Evolutionary conservation across 2,888 invertebrate genomes (phyloP).

Genomic region (Argyresthia goedartella): DNA sequence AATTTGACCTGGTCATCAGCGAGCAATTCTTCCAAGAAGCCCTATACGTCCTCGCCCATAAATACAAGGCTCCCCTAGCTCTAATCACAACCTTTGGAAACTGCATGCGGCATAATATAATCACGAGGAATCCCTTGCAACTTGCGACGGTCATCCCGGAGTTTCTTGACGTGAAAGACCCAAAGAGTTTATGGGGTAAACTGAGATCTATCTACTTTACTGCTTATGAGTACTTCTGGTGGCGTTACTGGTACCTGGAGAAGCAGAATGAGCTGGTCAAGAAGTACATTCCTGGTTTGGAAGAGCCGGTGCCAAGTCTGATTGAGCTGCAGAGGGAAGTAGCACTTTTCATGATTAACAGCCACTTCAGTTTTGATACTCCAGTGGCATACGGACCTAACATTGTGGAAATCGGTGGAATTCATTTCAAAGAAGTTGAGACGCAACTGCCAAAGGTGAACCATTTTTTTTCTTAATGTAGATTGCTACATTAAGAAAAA

Average conservation of each 20-base stretch:
- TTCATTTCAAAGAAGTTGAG: constrained; percentile 50
- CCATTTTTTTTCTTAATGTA: background rate
- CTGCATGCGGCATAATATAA: constrained; percentile 51
- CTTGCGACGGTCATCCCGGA: constrained; percentile 43
- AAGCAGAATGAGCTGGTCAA: constrained; percentile 41
- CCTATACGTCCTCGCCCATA: constrained; percentile 46
- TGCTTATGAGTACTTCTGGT: constrained; percentile 46
- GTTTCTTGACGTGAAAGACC: constrained; percentile 44
- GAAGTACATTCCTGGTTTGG: constrained; percentile 42
- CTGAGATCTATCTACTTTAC: constrained; percentile 58
- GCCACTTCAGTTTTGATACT: constrained; percentile 58
- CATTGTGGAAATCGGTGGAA: constrained; percentile 69
- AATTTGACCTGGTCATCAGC: constrained; percentile 56
- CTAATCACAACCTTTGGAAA: constrained; percentile 51
- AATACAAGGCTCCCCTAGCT: constrained; percentile 50
- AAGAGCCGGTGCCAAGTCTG: constrained; percentile 43
- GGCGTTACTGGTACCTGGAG: constrained; percentile 44
- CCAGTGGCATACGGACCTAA: constrained; percentile 65
- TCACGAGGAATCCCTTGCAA: constrained; percentile 47
- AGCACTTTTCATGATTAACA: constrained; percentile 55
- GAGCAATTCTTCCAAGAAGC: constrained; percentile 65
- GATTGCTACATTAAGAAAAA: background rate
- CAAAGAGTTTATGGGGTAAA: constrained; percentile 64
- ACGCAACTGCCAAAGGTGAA: constrained; percentile 39
- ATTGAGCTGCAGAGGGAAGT: constrained; percentile 46